Percentiles rank a stretch among this genome's conserved stretches.
These are phyloP conservation scores for Acleris holmiana DNA, from an alignment of 2,888 invertebrate genomes.

Conservation along the genomic window DNA sequence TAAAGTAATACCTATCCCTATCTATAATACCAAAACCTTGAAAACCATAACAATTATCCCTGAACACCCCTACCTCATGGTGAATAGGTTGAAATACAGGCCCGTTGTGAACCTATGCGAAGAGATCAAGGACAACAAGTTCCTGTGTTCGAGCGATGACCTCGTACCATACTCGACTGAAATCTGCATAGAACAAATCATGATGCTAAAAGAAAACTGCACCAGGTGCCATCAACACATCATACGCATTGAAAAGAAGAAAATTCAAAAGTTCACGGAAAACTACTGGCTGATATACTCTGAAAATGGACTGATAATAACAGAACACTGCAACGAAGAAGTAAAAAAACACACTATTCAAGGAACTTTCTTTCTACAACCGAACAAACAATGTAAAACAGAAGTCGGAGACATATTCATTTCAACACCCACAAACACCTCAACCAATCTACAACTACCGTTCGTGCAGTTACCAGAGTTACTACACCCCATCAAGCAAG, in stretches of 20 bases:
- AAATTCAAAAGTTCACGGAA: background rate
- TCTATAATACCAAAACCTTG: background rate
- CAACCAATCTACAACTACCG: background rate
- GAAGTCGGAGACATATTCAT: background rate
- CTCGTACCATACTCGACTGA: constrained; percentile 4
- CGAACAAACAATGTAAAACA: constrained; percentile 3
- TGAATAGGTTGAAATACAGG: constrained; percentile 33
- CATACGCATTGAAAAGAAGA: constrained; percentile 1
- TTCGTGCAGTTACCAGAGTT: background rate
- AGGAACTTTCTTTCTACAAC: constrained; percentile 15
- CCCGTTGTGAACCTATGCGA: constrained; percentile 28
- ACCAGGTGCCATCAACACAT: constrained; percentile 25
- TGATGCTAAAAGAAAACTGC: constrained; percentile 26
- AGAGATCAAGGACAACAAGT: constrained; percentile 30
- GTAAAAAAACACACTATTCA: constrained; percentile 6
- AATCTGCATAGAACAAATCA: constrained; percentile 35
- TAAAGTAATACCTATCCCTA: constrained; percentile 13
- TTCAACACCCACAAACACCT: background rate
- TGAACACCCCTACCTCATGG: constrained; percentile 15
- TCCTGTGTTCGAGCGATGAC: constrained; percentile 10
- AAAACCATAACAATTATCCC: constrained; percentile 4
- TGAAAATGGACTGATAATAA: background rate
- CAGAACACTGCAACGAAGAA: constrained; percentile 17
- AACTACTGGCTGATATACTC: constrained; percentile 14
- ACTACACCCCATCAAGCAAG: background rate